Base-by-base conservation (phyloP, 2,113 vertebrate genomes). In the Calonectris borealis region DNA sequence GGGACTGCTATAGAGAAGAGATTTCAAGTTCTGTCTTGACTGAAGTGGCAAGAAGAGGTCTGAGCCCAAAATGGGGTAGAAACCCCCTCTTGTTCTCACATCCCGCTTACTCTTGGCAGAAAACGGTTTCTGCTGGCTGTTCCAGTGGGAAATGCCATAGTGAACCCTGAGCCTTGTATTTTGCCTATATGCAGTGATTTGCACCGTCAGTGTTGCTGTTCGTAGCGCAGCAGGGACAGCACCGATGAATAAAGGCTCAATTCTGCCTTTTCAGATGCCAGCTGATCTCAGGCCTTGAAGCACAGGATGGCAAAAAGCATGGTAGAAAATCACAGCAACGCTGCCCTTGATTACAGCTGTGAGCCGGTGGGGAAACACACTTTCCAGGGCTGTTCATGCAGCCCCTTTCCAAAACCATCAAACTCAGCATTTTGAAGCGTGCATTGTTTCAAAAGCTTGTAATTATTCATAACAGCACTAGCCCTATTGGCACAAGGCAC, bases 401-500 rank as follows among this genome's bases (percentile, higher is more conserved):
- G 20, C 21, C 44, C 26, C 27, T 40, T 76, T 79, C 57, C 29
- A 36, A 86, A 38, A 10, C 9, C 49, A 58, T 13, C 31, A 46
- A 66, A 46, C 40, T 5, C 84, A 62, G 17, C 40, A 19, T 9
- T 73, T 15, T 18, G 9, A 75, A 60, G 55, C 6, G 2, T 5
- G 16, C 2, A 1, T 54, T 73, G 17, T 61, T 76, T 78, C 29
- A 51, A 64, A 83, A 60, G 42, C 60, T 49, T 29, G 52, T 34
- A 73, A 36, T 58, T 51, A 25, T 58, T 75, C 32, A 8, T 26
- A 75, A 12, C 60, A 79, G 51, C 20, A 21, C 20, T 36, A 78
- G 10, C 27, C 13, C 55, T 78, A 0, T 6, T 38, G 61, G 7
- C 32, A 73, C 0, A 1, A 90, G 76, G 22, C 15, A 52, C 12